Evolutionary conservation across 2,797 vertebrate species (phyloP).

Genomic region (Amphiprion clarkii): DNA sequence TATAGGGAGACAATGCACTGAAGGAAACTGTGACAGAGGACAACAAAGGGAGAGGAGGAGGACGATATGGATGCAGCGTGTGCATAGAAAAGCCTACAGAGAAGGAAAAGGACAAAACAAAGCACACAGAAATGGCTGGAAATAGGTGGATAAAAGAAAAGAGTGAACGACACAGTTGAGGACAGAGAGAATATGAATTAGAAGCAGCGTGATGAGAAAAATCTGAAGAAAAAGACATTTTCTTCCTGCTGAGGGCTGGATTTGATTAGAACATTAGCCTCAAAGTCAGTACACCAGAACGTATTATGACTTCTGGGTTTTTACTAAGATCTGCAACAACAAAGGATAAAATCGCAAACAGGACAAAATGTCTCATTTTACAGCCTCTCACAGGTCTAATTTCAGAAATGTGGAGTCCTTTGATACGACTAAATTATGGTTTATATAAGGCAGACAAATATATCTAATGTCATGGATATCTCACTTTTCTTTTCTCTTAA

Average conservation of each 20-base stretch:
- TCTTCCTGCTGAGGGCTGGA: constrained; percentile 21
- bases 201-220: constrained; percentile 1
- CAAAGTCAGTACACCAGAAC: constrained; percentile 82
- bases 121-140: not conserved
- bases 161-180: not conserved
- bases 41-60: constrained; percentile 56
- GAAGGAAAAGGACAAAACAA: constrained; percentile 16
- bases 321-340: constrained; percentile 71
- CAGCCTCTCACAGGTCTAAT: not conserved
- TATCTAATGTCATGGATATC: constrained; percentile 12
- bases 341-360: constrained; percentile 57
- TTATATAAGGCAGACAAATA: constrained; percentile 6
- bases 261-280: constrained; percentile 70
- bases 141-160: constrained; percentile 10
- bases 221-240: constrained; percentile 9
- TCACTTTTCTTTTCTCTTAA: constrained; percentile 33
- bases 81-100: not conserved
- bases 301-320: constrained; percentile 86
- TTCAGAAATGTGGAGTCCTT: not conserved
- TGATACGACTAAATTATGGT: constrained; percentile 18
- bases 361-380: constrained; percentile 30
- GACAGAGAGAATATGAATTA: not conserved
- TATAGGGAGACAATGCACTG: constrained; percentile 36
- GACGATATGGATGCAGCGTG: constrained; percentile 14
- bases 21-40: constrained; percentile 46